Conservation (phyloP, 2,797 vertebrate genomes). For the Coregonus suidteri region DNA sequence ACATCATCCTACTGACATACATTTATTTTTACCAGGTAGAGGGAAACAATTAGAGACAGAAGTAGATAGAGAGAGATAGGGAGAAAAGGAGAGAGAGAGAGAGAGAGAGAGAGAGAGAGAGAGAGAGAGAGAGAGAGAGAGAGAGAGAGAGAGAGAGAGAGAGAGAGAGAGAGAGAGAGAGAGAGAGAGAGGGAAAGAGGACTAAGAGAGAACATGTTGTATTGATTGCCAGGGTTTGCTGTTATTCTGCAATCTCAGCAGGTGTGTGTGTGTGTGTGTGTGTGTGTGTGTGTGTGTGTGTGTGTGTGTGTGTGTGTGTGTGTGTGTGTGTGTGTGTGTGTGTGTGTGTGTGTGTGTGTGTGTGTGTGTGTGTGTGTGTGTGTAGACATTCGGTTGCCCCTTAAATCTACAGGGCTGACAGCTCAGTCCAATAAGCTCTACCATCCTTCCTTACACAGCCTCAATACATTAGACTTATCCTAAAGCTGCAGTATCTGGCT, state of each 20-base stretch:
- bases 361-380: neutral
- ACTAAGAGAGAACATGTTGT: slow-evolving; percentile 34
- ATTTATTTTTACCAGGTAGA: neutral
- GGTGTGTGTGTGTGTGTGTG: neutral
- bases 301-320: neutral
- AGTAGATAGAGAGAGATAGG: neutral
- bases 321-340: neutral
- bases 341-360: neutral
- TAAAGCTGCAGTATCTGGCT: neutral
- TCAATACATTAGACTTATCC: neutral
- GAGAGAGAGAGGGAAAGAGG: slow-evolving; percentile 23
- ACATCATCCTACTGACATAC: neutral
- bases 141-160: slow-evolving; percentile 24
- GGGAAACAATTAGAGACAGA: neutral
- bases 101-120: neutral
- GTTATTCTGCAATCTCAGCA: slow-evolving; percentile 40
- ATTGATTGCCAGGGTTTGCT: slow-evolving; percentile 40
- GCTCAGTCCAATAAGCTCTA: slow-evolving; percentile 26
- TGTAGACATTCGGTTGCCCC: slow-evolving; percentile 2
- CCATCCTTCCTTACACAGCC: slow-evolving; percentile 16
- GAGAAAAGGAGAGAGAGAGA: slow-evolving; percentile 17
- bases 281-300: neutral
- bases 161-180: slow-evolving; percentile 18
- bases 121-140: neutral
- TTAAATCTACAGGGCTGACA: slow-evolving; percentile 34